phyloP scores from a whole-genome alignment of 2,797 vertebrate species.

The Melanotaenia trifasciata region DNA sequence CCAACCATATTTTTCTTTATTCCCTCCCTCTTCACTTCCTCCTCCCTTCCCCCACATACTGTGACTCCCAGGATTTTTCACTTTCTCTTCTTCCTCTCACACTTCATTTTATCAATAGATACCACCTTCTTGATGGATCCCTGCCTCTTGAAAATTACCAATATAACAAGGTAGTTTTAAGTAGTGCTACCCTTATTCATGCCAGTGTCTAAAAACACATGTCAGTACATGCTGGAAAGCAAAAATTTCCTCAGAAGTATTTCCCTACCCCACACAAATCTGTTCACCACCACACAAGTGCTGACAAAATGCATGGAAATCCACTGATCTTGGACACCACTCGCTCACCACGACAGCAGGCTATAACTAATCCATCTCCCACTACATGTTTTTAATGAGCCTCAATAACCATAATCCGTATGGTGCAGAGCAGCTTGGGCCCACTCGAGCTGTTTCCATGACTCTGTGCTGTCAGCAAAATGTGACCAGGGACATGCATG shows the following conservation, averaged over 20 bases:
- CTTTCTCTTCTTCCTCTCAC: conserved; percentile 19
- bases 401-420: conserved; percentile 70
- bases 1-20: conserved; percentile 50
- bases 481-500: conserved; percentile 35
- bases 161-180: conserved; percentile 22
- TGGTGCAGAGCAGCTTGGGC: conserved; percentile 54
- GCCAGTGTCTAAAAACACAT: conserved; percentile 35
- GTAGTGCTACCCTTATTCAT: conserved; percentile 2
- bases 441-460: conserved; percentile 55
- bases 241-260: conserved; percentile 27
- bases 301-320: conserved; percentile 58
- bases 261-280: conserved; percentile 49
- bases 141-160: conserved; percentile 19
- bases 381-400: conserved; percentile 77
- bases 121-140: background rate
- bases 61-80: background rate
- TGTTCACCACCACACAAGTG: conserved; percentile 20
- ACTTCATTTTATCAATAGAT: conserved; percentile 1
- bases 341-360: conserved; percentile 68
- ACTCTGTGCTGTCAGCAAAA: conserved; percentile 79
- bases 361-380: conserved; percentile 72
- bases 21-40: conserved; percentile 35
- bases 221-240: conserved; percentile 31
- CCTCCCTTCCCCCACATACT: background rate
- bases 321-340: conserved; percentile 49